Evolutionary conservation across 1,140 invertebrate species (phyloP), one percentile per base, ranked within the genome.

Genomic region (Temnothorax curvispinosus): DNA sequence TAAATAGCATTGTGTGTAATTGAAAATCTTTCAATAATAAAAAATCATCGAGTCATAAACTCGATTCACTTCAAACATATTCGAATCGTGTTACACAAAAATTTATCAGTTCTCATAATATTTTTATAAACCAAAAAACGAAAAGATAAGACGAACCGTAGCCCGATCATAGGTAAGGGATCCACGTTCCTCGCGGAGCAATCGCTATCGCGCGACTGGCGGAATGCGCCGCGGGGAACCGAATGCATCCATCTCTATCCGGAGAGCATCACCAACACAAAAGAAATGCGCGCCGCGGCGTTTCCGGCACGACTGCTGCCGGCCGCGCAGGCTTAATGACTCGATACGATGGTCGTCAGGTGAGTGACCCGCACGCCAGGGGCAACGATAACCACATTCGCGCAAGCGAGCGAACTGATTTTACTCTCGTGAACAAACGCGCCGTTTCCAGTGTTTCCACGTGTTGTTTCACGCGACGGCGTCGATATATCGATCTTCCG

Each of bases 341-440:
- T 87, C 75, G 88, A 75, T 90, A 85, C 77, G 82, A 89, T 89
- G 81, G 85, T 86, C 80, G 88, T 87, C 91, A 92, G 91, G 91
- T 92, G 91, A 92, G 91, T 91, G 89, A 92, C 89, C 91, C 65
- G 62, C 56, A 54, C 62, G 84, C 65, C 74, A 84, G 77, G 62
- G 77, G 87, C 88, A 90, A 91, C 76, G 89, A 92, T 90, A 89
- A 77, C 82, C 86, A 84, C 56, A 41, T 72, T 52, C 54, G 82
- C 27, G 50, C 41, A 38, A 65, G 11, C 32, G 72, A 52, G 35
- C 67, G 35, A 32, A 8, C 15, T 8, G 69, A 35, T 32, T 21
- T n/a, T 56, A 44, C 71, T 76, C 60, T 88, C n/a, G 76, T 47
- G 50, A 56, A 47, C 54, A 54, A 54, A 32, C 44, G 47, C 52